phyloP scores from a whole-genome alignment of 2,113 vertebrate genomes.

The Phyllostomus discolor region DNA sequence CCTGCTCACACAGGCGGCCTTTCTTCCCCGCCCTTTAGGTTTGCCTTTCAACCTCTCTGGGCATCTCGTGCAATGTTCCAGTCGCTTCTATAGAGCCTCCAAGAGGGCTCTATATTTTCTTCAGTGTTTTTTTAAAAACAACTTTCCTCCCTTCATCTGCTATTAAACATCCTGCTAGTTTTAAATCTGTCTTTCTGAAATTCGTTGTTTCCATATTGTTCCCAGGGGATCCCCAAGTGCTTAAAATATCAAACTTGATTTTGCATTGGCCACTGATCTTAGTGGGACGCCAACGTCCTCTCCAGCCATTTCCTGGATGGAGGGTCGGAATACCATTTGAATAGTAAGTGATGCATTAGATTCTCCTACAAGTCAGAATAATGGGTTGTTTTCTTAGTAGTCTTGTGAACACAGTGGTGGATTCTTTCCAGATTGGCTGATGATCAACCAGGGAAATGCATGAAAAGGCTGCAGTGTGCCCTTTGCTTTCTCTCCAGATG shows the following conservation, averaged over 20 bases:
- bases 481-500: not conserved
- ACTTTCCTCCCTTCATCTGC: not conserved
- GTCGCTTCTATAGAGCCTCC: not conserved
- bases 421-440: not conserved
- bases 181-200: not conserved
- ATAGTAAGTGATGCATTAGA: not conserved
- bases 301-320: not conserved
- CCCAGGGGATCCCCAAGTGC: not conserved
- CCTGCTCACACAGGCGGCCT: not conserved
- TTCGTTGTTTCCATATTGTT: not conserved
- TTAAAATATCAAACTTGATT: not conserved
- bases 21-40: rapidly evolving
- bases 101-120: not conserved
- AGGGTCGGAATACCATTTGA: not conserved
- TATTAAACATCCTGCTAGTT: not conserved
- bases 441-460: not conserved
- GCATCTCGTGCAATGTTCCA: rapidly evolving
- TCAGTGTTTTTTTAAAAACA: not conserved
- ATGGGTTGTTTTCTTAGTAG: not conserved
- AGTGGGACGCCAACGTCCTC: not conserved
- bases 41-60: not conserved
- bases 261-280: not conserved
- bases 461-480: not conserved
- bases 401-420: not conserved
- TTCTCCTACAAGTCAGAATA: not conserved